Conservation (phyloP, 2,888 invertebrate genomes). For the Dioctria linearis region DNA sequence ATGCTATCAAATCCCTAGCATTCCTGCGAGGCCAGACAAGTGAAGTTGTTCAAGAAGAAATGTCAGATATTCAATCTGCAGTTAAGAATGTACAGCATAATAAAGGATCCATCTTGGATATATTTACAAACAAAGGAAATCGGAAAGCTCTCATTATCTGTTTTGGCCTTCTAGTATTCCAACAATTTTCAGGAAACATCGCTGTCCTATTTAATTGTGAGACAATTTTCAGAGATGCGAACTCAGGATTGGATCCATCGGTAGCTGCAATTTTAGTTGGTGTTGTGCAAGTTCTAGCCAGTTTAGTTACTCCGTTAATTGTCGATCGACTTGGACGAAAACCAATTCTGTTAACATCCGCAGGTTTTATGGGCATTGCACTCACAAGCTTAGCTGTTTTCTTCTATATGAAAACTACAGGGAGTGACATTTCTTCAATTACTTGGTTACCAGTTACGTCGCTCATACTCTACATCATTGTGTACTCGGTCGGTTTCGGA, state of each 20-base stretch:
- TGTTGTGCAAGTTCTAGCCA: constrained; percentile 81
- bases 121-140: constrained; percentile 78
- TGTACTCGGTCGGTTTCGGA: constrained; percentile 84
- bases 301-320: constrained; percentile 80
- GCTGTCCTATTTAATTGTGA: constrained; percentile 86
- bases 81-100: constrained; percentile 71
- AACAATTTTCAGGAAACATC: constrained; percentile 88
- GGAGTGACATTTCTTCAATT: constrained; percentile 71
- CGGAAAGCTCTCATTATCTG: constrained; percentile 84
- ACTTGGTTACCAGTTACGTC: constrained; percentile 82
- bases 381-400: constrained; percentile 76
- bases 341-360: constrained; percentile 80
- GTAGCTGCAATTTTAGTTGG: constrained; percentile 82
- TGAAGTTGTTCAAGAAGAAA: constrained; percentile 77
- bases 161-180: constrained; percentile 82
- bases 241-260: constrained; percentile 75
- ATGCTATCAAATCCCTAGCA: constrained; percentile 78
- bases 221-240: constrained; percentile 79
- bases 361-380: constrained; percentile 78
- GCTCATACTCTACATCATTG: constrained; percentile 81
- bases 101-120: constrained; percentile 72
- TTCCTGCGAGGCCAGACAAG: constrained; percentile 77
- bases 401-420: constrained; percentile 75
- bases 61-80: constrained; percentile 75
- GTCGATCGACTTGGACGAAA: constrained; percentile 86